Conservation (phyloP, 2,113 vertebrate genomes). For the Catharus bicknelli region DNA sequence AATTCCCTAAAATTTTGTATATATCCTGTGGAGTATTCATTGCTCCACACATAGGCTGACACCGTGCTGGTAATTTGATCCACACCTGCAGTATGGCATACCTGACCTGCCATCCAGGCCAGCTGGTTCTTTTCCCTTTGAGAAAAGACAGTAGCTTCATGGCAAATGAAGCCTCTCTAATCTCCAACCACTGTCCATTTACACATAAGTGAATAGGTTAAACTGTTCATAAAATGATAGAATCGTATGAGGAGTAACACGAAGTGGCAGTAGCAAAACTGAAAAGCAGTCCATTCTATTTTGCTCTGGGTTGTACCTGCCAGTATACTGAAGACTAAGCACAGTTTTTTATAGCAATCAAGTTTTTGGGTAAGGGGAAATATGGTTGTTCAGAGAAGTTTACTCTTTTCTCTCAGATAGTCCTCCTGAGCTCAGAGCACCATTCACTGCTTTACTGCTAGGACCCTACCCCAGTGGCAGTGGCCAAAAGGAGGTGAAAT, state of each 20-base stretch:
- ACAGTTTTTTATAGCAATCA: neutral
- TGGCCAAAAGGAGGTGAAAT: neutral
- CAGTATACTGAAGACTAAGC: neutral
- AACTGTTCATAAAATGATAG: constrained; percentile 40
- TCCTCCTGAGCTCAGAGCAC: neutral
- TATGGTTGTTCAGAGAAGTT: neutral
- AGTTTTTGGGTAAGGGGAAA: neutral
- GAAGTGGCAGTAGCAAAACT: constrained; percentile 49
- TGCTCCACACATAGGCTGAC: rapidly evolving
- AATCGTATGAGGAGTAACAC: constrained; percentile 39
- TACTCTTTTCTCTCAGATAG: neutral
- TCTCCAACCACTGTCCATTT: constrained; percentile 47
- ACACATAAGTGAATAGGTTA: constrained; percentile 65
- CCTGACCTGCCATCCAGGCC: neutral
- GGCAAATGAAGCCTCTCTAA: constrained; percentile 59
- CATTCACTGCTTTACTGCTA: neutral
- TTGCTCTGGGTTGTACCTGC: neutral
- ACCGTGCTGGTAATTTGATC: neutral
- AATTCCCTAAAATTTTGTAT: neutral
- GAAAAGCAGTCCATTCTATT: constrained; percentile 24
- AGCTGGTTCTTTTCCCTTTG: neutral
- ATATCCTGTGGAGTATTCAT: rapidly evolving
- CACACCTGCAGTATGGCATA: neutral
- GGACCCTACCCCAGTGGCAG: neutral
- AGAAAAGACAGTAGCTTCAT: neutral